Percentiles rank a stretch among this genome's conserved stretches.
phyloP scores from a whole-genome alignment of 2,888 invertebrate genomes.

The Agrilus cyanescens region DNA sequence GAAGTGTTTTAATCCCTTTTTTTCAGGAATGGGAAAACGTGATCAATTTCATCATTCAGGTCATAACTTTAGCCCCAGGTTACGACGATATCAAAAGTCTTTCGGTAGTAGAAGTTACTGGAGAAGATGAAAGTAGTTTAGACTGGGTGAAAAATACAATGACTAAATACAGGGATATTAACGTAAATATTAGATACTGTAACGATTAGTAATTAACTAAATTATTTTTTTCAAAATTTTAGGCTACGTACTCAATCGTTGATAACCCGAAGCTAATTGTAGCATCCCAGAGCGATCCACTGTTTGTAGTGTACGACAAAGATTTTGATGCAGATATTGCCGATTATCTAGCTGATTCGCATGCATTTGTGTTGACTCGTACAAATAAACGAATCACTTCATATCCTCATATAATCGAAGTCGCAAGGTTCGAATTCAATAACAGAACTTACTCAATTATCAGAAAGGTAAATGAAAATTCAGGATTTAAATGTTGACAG shows the following conservation, averaged over 20 bases:
- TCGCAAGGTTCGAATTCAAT: constrained; percentile 23
- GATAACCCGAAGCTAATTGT: constrained; percentile 25
- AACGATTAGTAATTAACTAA: not conserved
- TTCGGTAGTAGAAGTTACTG: constrained; percentile 28
- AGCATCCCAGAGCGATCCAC: constrained; percentile 26
- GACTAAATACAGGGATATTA: constrained; percentile 23
- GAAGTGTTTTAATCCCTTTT: constrained; percentile 5
- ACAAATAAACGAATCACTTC: constrained; percentile 19
- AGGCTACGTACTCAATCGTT: constrained; percentile 26
- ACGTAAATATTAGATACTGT: constrained; percentile 18
- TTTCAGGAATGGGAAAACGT: constrained; percentile 27
- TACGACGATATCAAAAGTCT: constrained; percentile 22
- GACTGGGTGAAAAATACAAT: constrained; percentile 24
- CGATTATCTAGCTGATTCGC: constrained; percentile 22
- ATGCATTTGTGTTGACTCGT: constrained; percentile 25
- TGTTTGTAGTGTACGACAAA: constrained; percentile 26
- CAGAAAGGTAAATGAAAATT: constrained; percentile 23
- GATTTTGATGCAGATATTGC: constrained; percentile 23
- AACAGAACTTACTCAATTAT: constrained; percentile 25
- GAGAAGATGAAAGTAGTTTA: constrained; percentile 19
- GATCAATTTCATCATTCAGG: constrained; percentile 27
- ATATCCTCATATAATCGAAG: constrained; percentile 19
- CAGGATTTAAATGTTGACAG: too few relatives aligned
- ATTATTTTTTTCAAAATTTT: not conserved
- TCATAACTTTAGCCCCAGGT: constrained; percentile 25